These are phyloP conservation scores for Candidula unifasciata DNA, from an alignment of 2,888 invertebrate genomes.

Conservation along the genomic window DNA sequence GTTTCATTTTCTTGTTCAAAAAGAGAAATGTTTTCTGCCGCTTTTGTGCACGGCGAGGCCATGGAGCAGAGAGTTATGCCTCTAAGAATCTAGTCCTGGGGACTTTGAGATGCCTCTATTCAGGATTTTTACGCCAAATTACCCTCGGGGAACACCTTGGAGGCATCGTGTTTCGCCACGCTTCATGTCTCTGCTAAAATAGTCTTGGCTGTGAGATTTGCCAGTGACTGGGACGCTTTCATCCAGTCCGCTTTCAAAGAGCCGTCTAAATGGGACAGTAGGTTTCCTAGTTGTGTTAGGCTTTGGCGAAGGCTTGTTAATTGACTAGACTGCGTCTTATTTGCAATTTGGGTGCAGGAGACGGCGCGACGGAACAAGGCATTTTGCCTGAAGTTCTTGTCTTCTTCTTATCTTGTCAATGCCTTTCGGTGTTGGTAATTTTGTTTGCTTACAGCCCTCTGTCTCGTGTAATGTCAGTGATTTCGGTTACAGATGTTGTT, in stretches of 20 bases:
- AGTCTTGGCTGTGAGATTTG: not conserved
- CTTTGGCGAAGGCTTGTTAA: too few species aligned
- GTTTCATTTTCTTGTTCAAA: not conserved
- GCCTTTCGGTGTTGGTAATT: too few species aligned
- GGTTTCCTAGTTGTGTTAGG: too few species aligned
- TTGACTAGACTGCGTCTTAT: too few species aligned
- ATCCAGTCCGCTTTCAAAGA: not conserved
- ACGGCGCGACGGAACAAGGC: too few species aligned
- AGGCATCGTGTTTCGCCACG: constrained; percentile 11
- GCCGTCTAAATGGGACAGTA: not conserved
- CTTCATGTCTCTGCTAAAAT: not conserved
- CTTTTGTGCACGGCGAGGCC: constrained; percentile 1
- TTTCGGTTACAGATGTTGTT: too few species aligned
- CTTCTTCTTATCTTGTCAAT: too few species aligned
- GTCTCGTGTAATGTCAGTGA: too few species aligned
- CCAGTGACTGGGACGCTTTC: not conserved
- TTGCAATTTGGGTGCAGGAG: too few species aligned
- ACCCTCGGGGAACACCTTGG: not conserved
- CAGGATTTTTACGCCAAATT: constrained; percentile 20
- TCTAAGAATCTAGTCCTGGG: not conserved
- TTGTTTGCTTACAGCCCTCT: too few species aligned
- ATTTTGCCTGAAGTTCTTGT: too few species aligned
- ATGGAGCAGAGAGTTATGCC: not conserved
- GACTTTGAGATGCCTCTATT: constrained; percentile 5
- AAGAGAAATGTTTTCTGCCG: not conserved